phyloP scores from a whole-genome alignment of 2,797 vertebrate genomes.

The Catamblyrhynchus diadema region DNA sequence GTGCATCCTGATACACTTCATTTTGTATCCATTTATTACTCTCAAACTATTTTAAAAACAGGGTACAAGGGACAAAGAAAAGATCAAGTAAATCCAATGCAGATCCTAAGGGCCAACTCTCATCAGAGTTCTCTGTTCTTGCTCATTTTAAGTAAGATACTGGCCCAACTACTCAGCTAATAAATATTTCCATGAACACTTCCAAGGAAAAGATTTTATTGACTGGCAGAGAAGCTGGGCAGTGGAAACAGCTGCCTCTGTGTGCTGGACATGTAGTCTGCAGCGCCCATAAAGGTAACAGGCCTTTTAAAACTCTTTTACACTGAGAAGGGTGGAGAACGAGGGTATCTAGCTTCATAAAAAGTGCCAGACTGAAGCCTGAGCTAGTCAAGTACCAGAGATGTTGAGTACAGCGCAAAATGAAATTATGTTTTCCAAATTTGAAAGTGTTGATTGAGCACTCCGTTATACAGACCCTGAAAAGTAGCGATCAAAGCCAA shows the following conservation, averaged over 20 bases:
- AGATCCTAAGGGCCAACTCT: not conserved
- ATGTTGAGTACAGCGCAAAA: not conserved
- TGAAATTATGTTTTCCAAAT: not conserved
- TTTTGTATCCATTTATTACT: not conserved
- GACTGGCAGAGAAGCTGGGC: not conserved
- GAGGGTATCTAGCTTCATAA: not conserved
- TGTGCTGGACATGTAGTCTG: not conserved
- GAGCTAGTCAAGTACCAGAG: not conserved
- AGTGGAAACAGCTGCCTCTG: not conserved
- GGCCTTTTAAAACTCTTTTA: not conserved
- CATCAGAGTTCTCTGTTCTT: not conserved
- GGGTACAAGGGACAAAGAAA: not conserved
- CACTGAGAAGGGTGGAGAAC: not conserved
- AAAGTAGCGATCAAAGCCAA: not conserved
- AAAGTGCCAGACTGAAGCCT: not conserved
- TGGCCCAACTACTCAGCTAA: not conserved
- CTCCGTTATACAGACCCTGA: not conserved
- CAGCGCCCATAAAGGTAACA: not conserved
- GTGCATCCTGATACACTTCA: not conserved
- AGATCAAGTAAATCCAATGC: rapidly evolving
- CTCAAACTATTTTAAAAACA: not conserved
- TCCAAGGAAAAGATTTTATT: not conserved
- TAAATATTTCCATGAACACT: not conserved
- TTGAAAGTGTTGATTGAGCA: not conserved
- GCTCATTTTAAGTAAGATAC: not conserved